phyloP scores from a whole-genome alignment of 2,888 invertebrate genomes.

The Atethmia centrago region DNA sequence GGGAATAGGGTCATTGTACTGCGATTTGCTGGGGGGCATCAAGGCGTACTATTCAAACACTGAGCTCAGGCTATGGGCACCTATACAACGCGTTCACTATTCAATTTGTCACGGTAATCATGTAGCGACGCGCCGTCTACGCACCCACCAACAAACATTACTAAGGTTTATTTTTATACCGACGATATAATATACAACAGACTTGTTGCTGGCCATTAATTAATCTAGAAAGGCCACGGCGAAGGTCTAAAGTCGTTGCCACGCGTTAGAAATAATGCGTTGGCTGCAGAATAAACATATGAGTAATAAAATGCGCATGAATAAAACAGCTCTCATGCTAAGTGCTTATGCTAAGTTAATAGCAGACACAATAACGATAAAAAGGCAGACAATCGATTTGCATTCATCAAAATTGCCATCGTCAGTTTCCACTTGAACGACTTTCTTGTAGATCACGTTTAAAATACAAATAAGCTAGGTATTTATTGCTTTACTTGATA shows the following conservation, averaged over 20 bases:
- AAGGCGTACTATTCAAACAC: conserved; percentile 73
- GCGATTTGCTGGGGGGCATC: conserved; percentile 75
- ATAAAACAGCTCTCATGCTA: conserved; percentile 44
- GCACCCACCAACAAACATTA: conserved; percentile 72
- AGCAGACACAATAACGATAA: conserved; percentile 49
- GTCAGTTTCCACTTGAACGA: conserved; percentile 67
- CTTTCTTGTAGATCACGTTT: conserved; percentile 73
- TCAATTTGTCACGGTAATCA: conserved; percentile 79
- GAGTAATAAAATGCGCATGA: conserved; percentile 51
- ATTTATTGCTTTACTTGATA: conserved; percentile 75
- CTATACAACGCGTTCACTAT: conserved; percentile 70
- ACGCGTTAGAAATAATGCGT: conserved; percentile 51
- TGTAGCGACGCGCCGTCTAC: conserved; percentile 82
- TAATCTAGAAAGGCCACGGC: conserved; percentile 83
- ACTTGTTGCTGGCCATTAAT: conserved; percentile 73
- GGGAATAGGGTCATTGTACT: conserved; percentile 79
- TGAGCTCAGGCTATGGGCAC: conserved; percentile 60
- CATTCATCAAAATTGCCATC: conserved; percentile 65
- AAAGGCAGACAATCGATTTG: conserved; percentile 50
- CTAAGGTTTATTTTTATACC: conserved; percentile 79
- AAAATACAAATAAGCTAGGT: conserved; percentile 73
- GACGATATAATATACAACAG: conserved; percentile 66
- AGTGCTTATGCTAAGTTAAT: conserved; percentile 50
- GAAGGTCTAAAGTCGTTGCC: conserved; percentile 77
- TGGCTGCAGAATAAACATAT: conserved; percentile 42